These are phyloP conservation scores for Microvelia longipes DNA, from an alignment of 1,140 invertebrate species.

Conservation along the genomic window DNA sequence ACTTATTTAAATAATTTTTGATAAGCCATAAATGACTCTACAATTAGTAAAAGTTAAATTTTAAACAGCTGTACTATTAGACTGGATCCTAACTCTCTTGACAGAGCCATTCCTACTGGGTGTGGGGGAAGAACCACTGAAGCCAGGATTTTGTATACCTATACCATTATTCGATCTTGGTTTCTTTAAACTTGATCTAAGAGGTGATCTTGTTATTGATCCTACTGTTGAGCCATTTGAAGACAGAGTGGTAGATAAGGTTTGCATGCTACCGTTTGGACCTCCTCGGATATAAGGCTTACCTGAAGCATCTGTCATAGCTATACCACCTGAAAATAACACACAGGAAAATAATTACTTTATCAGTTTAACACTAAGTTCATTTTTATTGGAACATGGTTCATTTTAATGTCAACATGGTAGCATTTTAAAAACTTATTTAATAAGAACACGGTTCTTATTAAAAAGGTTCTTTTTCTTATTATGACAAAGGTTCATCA, in stretches of 20 bases:
- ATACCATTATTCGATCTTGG: conserved; percentile 43
- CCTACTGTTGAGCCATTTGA: conserved; percentile 40
- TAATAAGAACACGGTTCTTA: too few relatives aligned
- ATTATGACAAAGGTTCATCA: too few relatives aligned
- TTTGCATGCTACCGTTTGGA: conserved; percentile 58
- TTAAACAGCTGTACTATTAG: conserved; percentile 64
- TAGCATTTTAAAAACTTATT: too few relatives aligned
- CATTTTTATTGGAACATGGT: too few relatives aligned
- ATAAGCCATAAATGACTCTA: too few relatives aligned
- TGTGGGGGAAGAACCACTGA: conserved; percentile 60
- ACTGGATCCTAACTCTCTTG: conserved; percentile 76
- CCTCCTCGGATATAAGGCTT: conserved; percentile 47
- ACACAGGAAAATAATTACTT: background rate
- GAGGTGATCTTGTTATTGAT: conserved; percentile 44
- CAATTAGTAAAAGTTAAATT: too few relatives aligned
- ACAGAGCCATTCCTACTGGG: conserved; percentile 63
- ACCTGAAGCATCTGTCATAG: conserved; percentile 65
- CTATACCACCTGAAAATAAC: conserved; percentile 29
- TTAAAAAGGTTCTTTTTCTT: too few relatives aligned
- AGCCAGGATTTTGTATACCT: conserved; percentile 74
- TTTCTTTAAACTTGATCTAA: conserved; percentile 67
- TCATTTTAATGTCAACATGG: too few relatives aligned
- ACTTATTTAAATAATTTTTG: too few relatives aligned
- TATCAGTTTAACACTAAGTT: too few relatives aligned
- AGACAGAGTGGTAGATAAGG: conserved; percentile 51